Evolutionary conservation across 1,140 invertebrate species (phyloP).

Genomic region (Zaprionus nigranus): DNA sequence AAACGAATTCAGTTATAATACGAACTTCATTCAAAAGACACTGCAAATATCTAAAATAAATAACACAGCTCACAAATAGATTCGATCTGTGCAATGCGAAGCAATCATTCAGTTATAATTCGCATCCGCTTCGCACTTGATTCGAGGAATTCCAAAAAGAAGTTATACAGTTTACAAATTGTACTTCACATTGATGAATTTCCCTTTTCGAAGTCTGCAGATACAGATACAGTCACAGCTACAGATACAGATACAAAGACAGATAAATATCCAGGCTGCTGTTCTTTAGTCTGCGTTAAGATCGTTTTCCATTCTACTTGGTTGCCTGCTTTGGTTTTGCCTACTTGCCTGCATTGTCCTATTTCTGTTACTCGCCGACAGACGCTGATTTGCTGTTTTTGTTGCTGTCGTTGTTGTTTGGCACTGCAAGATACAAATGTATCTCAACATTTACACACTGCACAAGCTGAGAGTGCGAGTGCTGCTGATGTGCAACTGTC

Average conservation of each 20-base stretch:
- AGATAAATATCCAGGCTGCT: neutral
- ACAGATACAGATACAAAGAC: neutral
- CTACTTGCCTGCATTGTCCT: slow-evolving; percentile 49
- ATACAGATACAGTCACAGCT: neutral
- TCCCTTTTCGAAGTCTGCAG: neutral
- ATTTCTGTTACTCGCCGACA: slow-evolving; percentile 41
- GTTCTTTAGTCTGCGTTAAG: slow-evolving; percentile 13
- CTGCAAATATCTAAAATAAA: neutral
- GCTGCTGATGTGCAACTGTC: slow-evolving; percentile 29
- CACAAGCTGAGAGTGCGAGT: slow-evolving; percentile 12
- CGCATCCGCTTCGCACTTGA: neutral
- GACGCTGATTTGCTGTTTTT: slow-evolving; percentile 13
- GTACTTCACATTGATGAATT: slow-evolving; percentile 2
- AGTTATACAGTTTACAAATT: neutral
- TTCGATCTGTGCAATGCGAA: neutral
- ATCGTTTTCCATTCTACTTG: slow-evolving; percentile 31
- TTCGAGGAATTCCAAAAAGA: neutral
- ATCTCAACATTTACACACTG: slow-evolving; percentile 40
- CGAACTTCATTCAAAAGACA: neutral
- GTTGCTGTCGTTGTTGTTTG: neutral
- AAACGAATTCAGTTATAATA: too few species aligned
- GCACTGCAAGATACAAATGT: slow-evolving; percentile 41
- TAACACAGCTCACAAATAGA: too few species aligned
- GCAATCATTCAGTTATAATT: neutral
- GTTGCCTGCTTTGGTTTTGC: slow-evolving; percentile 24